Base-by-base conservation (phyloP, 2,113 vertebrate species). In the Toxotes jaculatrix region DNA sequence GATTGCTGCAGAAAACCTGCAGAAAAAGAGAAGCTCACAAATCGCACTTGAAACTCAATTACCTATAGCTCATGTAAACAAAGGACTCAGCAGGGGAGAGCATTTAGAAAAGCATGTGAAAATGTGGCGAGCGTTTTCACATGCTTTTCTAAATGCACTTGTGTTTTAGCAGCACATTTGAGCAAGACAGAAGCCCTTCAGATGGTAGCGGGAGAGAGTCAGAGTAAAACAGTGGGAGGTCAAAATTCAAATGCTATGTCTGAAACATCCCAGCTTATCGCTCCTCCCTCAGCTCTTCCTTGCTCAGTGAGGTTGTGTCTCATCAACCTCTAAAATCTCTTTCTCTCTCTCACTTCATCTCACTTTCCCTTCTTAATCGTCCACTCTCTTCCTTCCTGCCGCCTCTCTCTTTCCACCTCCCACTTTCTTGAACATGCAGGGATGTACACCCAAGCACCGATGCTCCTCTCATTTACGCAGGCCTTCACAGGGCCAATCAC, bases 401-500 rank as follows among this genome's bases (percentile, higher is more conserved):
- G 49, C 49, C 19, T 42, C 32, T 42, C 60, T 77, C 43, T 67
- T 67, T 74, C 47, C 42, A 77, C 74, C 80, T 85, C 85, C 62
- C 43, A 60, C 62, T 77, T 77, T 69, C 71, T 49, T 17, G 3
- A 79, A 83, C 42, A 31, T 0, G 51, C 67, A 55, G 71, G 71
- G 74, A 80, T 76, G 79, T 77, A 82, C 51, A 74, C 78, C 82
- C 76, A 19, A 81, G 77, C 82, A 45, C 79, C 4, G 40, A 51
- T 74, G 80, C 75, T 82, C 78, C 49, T 84, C 84, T 91, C 88
- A 85, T 84, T 92, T 91, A 81, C 63, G 27, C 77, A 57, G 90
- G 87, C 84, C 84, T 92, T 89, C 74, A 83, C 61, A 65, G 65
- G 90, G 86, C 89, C 91, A 88, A 87, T 89, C 65, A 81, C 34